Base-by-base conservation (phyloP, 2,888 invertebrate genomes). In the Caprella mutica region DNA sequence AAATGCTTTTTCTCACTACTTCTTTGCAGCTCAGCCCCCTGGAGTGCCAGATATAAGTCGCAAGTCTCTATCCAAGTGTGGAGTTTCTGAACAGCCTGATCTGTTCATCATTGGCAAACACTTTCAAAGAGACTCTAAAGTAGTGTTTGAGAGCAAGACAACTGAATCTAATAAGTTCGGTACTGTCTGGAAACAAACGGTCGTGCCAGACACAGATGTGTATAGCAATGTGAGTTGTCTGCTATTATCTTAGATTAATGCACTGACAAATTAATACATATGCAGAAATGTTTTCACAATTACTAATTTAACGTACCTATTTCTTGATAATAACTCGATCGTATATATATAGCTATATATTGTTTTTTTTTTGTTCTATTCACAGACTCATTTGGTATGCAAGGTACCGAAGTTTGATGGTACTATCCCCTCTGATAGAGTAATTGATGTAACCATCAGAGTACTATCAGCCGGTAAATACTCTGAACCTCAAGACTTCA, bases 21-120 rank as follows among this genome's bases (percentile, higher is more conserved):
- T 65, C 43, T 62, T 71, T 71, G 2, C 71, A 89, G 90, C 90
- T 33, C 91, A 91, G 77, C 90, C 90, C 14, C 90, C 90, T 2
- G 91, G 91, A 56, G 82, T 89, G 52, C 91, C 91, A 14, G 91
- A 91, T 76, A 90, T 91, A 65, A 86, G 86, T 70, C 88, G 89
- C 72, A 90, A 89, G 72, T 91, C 90, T 0, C 72, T 89, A 9
- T 81, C 82, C 26, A 83, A 86, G 24, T 84, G 85, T 70, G 83
- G 85, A 6, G 85, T 83, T 3, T 78, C 78, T 52, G 91, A 90
- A 6, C 89, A 89, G 1, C 73, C 84, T 59, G 90, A 91, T 72
- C 76, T 91, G 52, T 90, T 89, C 73, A 83, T 91, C 42, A 80
- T 91, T 61, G 91, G 91, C 33, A 91, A 91, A 75, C 91, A 91